Evolutionary conservation across 2,888 invertebrate genomes (phyloP).

Genomic region (Onthophagus sagittarius): DNA sequence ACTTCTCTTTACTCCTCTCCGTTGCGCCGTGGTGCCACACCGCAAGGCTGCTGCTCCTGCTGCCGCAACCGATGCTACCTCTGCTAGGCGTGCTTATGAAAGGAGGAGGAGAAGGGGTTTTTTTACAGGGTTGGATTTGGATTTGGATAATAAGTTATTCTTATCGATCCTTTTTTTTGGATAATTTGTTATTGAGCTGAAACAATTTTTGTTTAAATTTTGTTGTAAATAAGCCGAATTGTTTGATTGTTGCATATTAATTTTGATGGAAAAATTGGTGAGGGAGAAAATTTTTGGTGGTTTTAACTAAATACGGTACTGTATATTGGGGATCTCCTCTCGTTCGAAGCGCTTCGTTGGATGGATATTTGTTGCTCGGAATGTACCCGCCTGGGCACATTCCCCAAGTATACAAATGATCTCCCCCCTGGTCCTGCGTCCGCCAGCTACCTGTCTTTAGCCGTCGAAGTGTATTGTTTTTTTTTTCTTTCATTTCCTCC

Average conservation of each 20-base stretch:
- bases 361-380: conserved; percentile 28
- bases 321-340: neutral
- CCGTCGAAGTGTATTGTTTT: conserved; percentile 47
- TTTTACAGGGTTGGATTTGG: neutral
- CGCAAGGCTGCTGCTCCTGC: neutral
- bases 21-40: neutral
- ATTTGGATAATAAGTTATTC: neutral
- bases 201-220: neutral
- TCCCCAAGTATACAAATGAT: conserved; percentile 52
- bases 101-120: neutral
- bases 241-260: neutral
- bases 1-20: neutral
- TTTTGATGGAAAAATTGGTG: neutral
- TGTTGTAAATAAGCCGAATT: neutral
- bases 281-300: neutral
- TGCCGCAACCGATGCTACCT: neutral
- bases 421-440: conserved; percentile 40
- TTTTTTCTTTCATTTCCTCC: conserved; percentile 24
- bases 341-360: conserved; percentile 8
- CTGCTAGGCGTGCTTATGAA: neutral
- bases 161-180: neutral
- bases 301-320: neutral
- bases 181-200: neutral
- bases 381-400: conserved; percentile 50
- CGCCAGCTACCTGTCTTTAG: conserved; percentile 49